phyloP scores from a whole-genome alignment of 2,113 vertebrate genomes.

The Hyperoodon ampullatus region DNA sequence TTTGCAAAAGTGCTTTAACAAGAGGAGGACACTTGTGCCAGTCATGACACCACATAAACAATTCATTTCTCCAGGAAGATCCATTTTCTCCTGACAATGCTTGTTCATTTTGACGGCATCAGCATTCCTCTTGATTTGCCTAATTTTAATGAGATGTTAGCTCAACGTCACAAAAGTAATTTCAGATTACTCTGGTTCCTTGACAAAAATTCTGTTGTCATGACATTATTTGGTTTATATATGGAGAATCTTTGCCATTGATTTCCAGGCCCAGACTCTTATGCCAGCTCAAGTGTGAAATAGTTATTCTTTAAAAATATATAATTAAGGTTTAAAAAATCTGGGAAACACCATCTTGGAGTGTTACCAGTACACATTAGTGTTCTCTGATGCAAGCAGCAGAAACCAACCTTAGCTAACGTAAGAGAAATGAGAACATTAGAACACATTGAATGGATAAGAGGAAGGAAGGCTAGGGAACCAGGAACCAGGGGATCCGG shows the following conservation, averaged over 20 bases:
- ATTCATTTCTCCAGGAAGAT: neutral
- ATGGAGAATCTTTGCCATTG: neutral
- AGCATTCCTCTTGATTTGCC: conserved; percentile 60
- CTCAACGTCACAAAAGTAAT: conserved; percentile 51
- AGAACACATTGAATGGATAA: neutral
- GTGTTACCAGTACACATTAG: neutral
- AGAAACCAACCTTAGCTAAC: neutral
- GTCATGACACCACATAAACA: conserved; percentile 36
- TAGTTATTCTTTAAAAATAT: neutral
- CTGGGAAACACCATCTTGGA: neutral
- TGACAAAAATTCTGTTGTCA: conserved; percentile 47
- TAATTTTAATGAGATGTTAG: conserved; percentile 63
- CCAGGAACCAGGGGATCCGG: neutral
- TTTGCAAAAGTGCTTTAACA: conserved; percentile 32
- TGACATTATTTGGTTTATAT: conserved; percentile 40
- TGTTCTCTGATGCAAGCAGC: neutral
- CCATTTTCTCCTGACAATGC: conserved; percentile 1
- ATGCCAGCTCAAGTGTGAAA: neutral
- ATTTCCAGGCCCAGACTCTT: neutral
- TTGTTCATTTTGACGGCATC: neutral
- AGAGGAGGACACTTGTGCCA: conserved; percentile 37
- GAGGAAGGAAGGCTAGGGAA: neutral
- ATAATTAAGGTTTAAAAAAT: neutral
- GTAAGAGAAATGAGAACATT: neutral
- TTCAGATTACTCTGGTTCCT: conserved; percentile 39